Evolutionary conservation across 2,797 vertebrate genomes (phyloP), one percentile per base, ranked within the genome.

Genomic region (Amphiprion clarkii): DNA sequence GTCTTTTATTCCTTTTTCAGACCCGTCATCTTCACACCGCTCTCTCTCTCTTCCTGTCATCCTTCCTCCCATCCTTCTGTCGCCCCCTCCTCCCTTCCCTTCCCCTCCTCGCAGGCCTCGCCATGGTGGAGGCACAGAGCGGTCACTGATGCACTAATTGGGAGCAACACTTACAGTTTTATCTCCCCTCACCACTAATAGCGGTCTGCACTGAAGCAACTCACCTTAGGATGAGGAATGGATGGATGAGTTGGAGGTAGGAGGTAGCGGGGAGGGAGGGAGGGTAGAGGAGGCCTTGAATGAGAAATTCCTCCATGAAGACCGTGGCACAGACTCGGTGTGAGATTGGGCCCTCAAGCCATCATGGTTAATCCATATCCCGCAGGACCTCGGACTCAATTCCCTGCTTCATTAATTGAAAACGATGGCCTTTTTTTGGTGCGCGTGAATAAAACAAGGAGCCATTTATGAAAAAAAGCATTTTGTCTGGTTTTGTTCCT

Each of bases 81-180:
- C 66, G 53, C 70, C 68, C 64, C 61, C 27, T 68, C 81, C 48
- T 51, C 62, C 62, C 31, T 23, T 19, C 57, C 21, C n/a, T 23
- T 23, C 66, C 66, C 14, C 54, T 46, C 71, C 78, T 83, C 29
- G 33, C 88, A 78, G 84, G 86, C 87, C 87, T 79, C 14, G 57
- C 96, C 93, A 95, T 96, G 96, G 96, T 96, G 95, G 95, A 96
- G 95, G 96, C 96, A 93, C 95, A 88, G 95, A 96, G 94, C 96
- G 97, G 96, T 98, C 96, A 98, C 96, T 96, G 96, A 96, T 97
- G 96, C 96, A 96, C 96, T 98, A 98, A 98, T 98, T 98, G 97
- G 97, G 97, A 97, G 97, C 97, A 97, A 97, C 97, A 97, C 97
- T 98, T 98, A 97, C 96, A 97, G 96, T 98, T 98, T 98, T 97